A percentile compares a stretch with the other conserved stretches of the same genome.
Conservation (phyloP, 2,888 invertebrate species). For the Anodontia alba region DNA sequence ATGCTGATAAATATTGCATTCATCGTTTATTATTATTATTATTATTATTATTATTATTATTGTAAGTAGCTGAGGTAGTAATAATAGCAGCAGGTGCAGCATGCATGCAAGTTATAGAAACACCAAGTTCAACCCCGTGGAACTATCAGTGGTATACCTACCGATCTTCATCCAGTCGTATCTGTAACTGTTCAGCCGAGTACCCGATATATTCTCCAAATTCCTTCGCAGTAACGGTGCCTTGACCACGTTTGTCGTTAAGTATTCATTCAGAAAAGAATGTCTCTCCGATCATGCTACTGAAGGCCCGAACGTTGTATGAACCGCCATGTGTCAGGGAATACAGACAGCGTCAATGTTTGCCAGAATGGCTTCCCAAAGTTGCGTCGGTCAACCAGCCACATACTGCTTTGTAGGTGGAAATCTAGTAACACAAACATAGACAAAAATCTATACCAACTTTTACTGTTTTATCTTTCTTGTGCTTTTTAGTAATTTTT, state of each 20-base stretch:
- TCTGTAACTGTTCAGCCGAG: slow-evolving; percentile 42
- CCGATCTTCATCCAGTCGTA: slow-evolving; percentile 44
- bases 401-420: slow-evolving; percentile 32
- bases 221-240: slow-evolving; percentile 42
- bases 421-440: slow-evolving; percentile 20
- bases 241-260: slow-evolving; percentile 50
- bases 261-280: slow-evolving; percentile 49
- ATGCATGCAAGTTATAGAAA: too few species aligned
- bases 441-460: too few species aligned
- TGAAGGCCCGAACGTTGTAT: slow-evolving; percentile 45
- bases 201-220: slow-evolving; percentile 42
- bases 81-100: too few species aligned
- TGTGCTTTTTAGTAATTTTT: too few species aligned
- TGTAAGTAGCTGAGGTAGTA: too few species aligned
- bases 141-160: neutral
- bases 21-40: too few species aligned
- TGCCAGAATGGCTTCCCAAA: slow-evolving; percentile 41
- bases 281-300: slow-evolving; percentile 43
- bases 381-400: slow-evolving; percentile 36
- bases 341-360: slow-evolving; percentile 30
- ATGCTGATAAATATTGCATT: too few species aligned
- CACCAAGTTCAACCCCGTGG: too few species aligned
- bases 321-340: slow-evolving; percentile 20
- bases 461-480: too few species aligned
- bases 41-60: too few species aligned